Evolutionary conservation across 2,888 invertebrate genomes (phyloP).

Genomic region (Calameuta idolon): DNA sequence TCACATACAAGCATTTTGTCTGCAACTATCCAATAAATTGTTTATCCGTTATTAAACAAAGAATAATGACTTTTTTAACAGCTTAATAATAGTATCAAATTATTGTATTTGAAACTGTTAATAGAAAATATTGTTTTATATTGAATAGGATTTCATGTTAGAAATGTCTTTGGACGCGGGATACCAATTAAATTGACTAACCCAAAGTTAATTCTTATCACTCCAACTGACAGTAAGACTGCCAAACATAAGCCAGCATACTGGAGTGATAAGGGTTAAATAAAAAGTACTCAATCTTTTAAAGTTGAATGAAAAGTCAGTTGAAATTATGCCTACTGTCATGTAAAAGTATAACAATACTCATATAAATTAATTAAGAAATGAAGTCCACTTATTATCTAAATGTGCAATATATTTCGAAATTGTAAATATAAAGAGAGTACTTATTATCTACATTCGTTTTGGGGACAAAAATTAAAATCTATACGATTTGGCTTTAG

Average conservation of each 20-base stretch:
- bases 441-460: slow-evolving; percentile 24
- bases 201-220: background rate
- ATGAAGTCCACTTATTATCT: slow-evolving; percentile 19
- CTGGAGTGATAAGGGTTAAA: background rate
- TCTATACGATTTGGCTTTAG: slow-evolving; percentile 24
- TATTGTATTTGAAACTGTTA: background rate
- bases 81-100: background rate
- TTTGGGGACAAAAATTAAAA: slow-evolving; percentile 21
- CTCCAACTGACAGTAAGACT: too few species aligned
- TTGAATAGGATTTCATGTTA: background rate
- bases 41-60: too few species aligned
- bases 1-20: too few species aligned
- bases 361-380: background rate
- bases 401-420: slow-evolving; percentile 39
- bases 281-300: background rate
- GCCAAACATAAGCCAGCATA: too few species aligned
- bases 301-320: background rate
- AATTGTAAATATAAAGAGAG: slow-evolving; percentile 33
- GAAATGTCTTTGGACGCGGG: background rate
- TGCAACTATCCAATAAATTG: background rate
- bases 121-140: background rate
- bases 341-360: background rate
- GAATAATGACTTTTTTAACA: background rate
- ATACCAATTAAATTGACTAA: background rate
- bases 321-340: background rate